These are phyloP conservation scores for Trichopria drosophilae DNA, from an alignment of 2,888 invertebrate species.

Conservation along the genomic window DNA sequence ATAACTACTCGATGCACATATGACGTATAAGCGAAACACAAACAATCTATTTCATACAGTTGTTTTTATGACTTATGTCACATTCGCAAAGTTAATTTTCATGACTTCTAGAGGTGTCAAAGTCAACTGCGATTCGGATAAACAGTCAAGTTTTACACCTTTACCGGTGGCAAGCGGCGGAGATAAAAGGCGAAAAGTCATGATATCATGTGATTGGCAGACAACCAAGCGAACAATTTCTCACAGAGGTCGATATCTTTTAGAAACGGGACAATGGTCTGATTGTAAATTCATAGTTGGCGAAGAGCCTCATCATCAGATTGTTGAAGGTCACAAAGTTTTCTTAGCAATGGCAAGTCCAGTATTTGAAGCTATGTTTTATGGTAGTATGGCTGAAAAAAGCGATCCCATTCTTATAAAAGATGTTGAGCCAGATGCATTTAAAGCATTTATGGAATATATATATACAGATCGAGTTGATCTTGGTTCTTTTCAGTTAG, in stretches of 20 bases:
- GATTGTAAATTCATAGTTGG: slow-evolving; percentile 84
- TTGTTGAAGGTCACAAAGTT: slow-evolving; percentile 76
- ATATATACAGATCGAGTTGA: slow-evolving; percentile 80
- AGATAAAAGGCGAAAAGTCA: too few relatives aligned
- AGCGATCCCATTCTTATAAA: slow-evolving; percentile 76
- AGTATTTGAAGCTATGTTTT: slow-evolving; percentile 88
- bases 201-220: slow-evolving; percentile 75
- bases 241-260: slow-evolving; percentile 72
- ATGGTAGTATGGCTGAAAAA: slow-evolving; percentile 79
- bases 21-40: too few relatives aligned
- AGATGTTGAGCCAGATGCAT: slow-evolving; percentile 85
- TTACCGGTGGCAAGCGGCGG: too few relatives aligned
- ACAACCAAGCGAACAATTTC: slow-evolving; percentile 71
- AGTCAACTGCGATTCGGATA: too few relatives aligned
- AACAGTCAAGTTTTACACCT: too few relatives aligned
- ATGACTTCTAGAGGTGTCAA: too few relatives aligned
- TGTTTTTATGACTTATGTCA: too few relatives aligned
- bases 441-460: slow-evolving; percentile 79
- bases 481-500: slow-evolving; percentile 80
- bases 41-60: too few relatives aligned
- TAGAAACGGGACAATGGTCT: slow-evolving; percentile 81
- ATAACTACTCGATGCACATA: too few relatives aligned
- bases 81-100: too few relatives aligned
- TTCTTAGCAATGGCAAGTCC: slow-evolving; percentile 85
- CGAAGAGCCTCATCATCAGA: slow-evolving; percentile 73